Percentiles rank a stretch among this genome's conserved stretches.
Evolutionary conservation across 2,888 invertebrate genomes (phyloP).

Genomic region (Coleophora deauratella): DNA sequence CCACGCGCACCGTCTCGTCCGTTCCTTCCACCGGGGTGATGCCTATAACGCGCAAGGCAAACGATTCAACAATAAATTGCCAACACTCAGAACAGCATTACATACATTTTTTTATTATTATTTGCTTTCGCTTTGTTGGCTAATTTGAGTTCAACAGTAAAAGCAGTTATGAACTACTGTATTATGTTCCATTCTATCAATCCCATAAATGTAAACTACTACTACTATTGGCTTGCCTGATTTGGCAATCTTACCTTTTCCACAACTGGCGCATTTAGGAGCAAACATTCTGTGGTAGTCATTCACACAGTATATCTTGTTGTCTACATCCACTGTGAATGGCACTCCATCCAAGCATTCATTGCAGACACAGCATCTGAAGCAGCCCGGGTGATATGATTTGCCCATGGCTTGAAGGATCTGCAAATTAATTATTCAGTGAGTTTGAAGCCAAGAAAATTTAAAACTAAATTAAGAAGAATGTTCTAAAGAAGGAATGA

Average conservation of each 20-base stretch:
- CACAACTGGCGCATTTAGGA: constrained; percentile 98
- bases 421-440: constrained; percentile 57
- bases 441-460: no score
- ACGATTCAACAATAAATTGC: no score
- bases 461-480: no score
- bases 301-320: constrained; percentile 98
- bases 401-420: constrained; percentile 99
- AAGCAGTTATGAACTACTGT: no score
- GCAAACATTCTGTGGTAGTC: constrained; percentile 99
- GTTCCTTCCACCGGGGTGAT: constrained; percentile 98
- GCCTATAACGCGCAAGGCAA: constrained; percentile 68
- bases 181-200: no score
- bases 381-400: constrained; percentile 99
- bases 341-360: constrained; percentile 98
- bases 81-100: no score
- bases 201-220: no score
- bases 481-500: no score
- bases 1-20: constrained; percentile 98
- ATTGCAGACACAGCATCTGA: constrained; percentile 97
- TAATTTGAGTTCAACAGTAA: no score
- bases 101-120: neutral
- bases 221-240: no score
- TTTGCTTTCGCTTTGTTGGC: no score
- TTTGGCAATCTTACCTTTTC: constrained; percentile 82
- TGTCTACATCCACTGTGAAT: constrained; percentile 98